Base-by-base conservation (phyloP, 2,888 invertebrate genomes). In the Blera fallax region DNA sequence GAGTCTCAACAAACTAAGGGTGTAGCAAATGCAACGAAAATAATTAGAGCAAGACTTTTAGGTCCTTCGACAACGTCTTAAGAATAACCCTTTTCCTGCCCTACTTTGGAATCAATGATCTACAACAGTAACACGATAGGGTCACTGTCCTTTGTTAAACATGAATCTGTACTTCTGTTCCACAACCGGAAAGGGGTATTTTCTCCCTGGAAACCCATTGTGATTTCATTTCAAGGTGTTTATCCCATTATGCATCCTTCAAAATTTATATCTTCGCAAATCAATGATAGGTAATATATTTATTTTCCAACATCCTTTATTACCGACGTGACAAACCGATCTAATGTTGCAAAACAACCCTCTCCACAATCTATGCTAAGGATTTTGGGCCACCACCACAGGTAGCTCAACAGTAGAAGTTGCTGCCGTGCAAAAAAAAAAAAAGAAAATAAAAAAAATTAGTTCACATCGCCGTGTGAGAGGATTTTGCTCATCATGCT, bases 171-270 rank as follows among this genome's bases (percentile, higher is more conserved):
- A 29, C 37, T 62, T 45, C 62, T 37, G 34, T 81, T 69, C 69
- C 76, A 45, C n/a, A 48, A 45, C 27, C 34, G 24, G n/a, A 67
- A 37, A 27, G 37, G 54, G 48, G 21, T 45, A 27, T 73, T 34
- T 32, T 4, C 16, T 29, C 21, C 21, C 10, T n/a, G 5, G 60
- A 56, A 65, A 80, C 54, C 76, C 56, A 60, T 85, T 82, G 87
- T 73, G 34, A 48, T 87, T 85, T 82, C 87, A 87, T 88, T 89
- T 87, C 87, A 88, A 90, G 89, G 89, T 90, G 89, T 89, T 89
- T 89, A 90, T 90, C 90, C 88, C 87, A 89, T 89, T 89, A 89
- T 88, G 84, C 87, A 87, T 88, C 88, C 89, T 89, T 89, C 88
- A 88, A 88, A 88, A 1, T 89, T 84, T 87, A 87, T 85, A 85